Conservation (phyloP, 37 sponge, comb jelly and placozoan species). For the Haliclona indistincta region DNA sequence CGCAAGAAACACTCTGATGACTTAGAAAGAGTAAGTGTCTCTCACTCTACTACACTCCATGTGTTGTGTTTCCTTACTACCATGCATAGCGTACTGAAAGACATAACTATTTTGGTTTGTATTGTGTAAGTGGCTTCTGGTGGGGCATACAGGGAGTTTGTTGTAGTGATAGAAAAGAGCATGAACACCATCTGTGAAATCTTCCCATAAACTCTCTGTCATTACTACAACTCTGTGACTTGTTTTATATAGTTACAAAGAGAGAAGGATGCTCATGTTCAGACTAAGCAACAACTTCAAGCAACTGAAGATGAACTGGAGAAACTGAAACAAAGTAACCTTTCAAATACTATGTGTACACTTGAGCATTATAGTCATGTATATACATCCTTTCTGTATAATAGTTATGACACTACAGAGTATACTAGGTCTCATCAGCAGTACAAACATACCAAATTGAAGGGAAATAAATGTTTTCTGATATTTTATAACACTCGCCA, state of each 20-base stretch:
- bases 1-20: conserved; percentile 34
- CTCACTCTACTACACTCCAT: too few relatives aligned
- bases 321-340: conserved; percentile 53
- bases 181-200: background rate
- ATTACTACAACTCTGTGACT: background rate
- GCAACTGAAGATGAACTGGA: conserved; percentile 46
- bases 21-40: conserved; percentile 42
- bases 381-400: too few relatives aligned
- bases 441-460: too few relatives aligned
- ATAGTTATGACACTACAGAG: too few relatives aligned
- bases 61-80: too few relatives aligned
- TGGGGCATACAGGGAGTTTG: background rate
- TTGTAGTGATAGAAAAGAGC: conserved; percentile 1
- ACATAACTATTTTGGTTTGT: too few relatives aligned
- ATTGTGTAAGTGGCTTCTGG: background rate
- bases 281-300: conserved; percentile 8
- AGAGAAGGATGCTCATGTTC: conserved; percentile 21
- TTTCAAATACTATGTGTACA: background rate
- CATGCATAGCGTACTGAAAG: too few relatives aligned
- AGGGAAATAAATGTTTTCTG: too few relatives aligned
- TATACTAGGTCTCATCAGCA: too few relatives aligned
- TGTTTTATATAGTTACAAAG: conserved; percentile 41
- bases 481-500: too few relatives aligned
- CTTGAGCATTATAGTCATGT: background rate
- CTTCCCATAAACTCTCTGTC: background rate